Evolutionary conservation across 2,797 vertebrate species (phyloP), one percentile per base, ranked within the genome.

Genomic region (Sebastes nivosus): DNA sequence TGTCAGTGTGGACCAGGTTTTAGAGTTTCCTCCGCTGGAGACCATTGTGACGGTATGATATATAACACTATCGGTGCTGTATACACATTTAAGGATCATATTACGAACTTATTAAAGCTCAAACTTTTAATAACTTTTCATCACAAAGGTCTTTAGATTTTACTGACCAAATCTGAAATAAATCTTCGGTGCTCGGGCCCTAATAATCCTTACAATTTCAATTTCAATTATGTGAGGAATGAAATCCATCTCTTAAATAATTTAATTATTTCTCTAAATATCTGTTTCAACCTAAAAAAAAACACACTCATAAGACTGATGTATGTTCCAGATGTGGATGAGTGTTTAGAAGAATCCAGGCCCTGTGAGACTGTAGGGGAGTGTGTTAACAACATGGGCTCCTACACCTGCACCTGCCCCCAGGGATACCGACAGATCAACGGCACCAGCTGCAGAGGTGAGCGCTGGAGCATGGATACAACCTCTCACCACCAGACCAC

Each of bases 361-460:
- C 90, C 95, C 72, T 99, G 98, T 90, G 94, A 90, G 63, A 89
- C 93, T 66, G 92, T 94, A 2, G 97, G 98, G 59, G 93, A 92
- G 80, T 99, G 98, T 87, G 91, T 97, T 25, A 99, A 99, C 89
- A 97, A 93, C 2, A 84, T 96, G 16, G 98, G 98, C 6, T 99
- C 98, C 50, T 99, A 97, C 89, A 96, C 96, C 24, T 99, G 98
- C 64, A 94, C 90, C 79, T 99, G 98, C 83, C 96, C 96, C 0
- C 87, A 79, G 13, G 98, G 98, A 12, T 99, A 97, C 94, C 95
- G 95, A 77, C 95, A 96, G 89, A 87, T 95, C 79, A 95, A 94
- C 0, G 89, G 93, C 71, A 97, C 96, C 85, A 94, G 90, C 85
- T 99, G 98, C 92, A 95, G 95, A 96, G 98, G 98, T 99, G 94